These are phyloP conservation scores for Pseudomugil tenellus DNA, from an alignment of 2,797 vertebrate species.

Conservation along the genomic window DNA sequence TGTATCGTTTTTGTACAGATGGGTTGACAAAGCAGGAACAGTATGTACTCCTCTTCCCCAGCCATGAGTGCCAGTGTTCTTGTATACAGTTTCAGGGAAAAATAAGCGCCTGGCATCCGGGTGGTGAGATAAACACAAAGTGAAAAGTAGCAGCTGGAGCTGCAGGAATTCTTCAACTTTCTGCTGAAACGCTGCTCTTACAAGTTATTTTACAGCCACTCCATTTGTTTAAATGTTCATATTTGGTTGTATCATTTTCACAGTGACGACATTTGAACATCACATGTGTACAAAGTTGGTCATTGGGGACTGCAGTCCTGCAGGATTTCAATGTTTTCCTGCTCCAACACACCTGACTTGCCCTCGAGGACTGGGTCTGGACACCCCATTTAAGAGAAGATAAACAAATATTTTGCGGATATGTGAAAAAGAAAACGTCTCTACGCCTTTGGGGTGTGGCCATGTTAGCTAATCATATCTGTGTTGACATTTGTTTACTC, in stretches of 20 bases:
- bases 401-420: not conserved
- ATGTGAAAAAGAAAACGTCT: not conserved
- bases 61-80: conserved; percentile 31
- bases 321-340: not conserved
- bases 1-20: conserved; percentile 31
- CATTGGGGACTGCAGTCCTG: not conserved
- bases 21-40: conserved; percentile 53
- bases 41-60: conserved; percentile 37
- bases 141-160: conserved; percentile 60
- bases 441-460: not conserved
- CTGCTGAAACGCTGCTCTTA: not conserved
- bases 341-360: not conserved
- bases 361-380: not conserved
- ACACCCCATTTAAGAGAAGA: not conserved
- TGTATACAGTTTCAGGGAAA: conserved; percentile 43
- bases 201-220: not conserved
- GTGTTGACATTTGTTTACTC: not conserved
- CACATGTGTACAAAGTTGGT: not conserved
- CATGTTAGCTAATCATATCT: not conserved
- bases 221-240: not conserved
- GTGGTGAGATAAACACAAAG: conserved; percentile 54
- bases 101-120: conserved; percentile 55
- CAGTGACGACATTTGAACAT: too few species aligned
- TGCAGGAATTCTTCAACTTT: conserved; percentile 26
- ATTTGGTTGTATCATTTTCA: not conserved